These are phyloP conservation scores for Champsocephalus esox DNA, from an alignment of 2,797 vertebrate species.

Conservation along the genomic window DNA sequence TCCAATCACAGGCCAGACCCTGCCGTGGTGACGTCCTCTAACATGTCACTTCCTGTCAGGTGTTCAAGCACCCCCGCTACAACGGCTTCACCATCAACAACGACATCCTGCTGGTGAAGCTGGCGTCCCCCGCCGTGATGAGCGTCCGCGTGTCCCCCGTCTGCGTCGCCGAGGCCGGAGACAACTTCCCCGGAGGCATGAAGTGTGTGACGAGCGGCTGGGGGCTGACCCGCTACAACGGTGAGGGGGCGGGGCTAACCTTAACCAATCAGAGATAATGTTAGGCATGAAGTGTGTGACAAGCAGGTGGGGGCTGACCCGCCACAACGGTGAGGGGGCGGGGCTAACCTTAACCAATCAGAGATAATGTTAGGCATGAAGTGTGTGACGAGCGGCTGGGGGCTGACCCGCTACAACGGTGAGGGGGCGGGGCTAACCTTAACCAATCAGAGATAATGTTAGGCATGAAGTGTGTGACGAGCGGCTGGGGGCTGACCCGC, in stretches of 20 bases:
- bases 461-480: constrained; percentile 81
- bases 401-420: constrained; percentile 81
- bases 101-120: constrained; percentile 89
- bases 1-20: no score
- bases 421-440: not conserved
- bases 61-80: constrained; percentile 87
- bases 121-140: constrained; percentile 79
- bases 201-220: constrained; percentile 83
- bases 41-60: constrained; percentile 71
- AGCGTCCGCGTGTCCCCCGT: constrained; percentile 77
- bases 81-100: constrained; percentile 83
- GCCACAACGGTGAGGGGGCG: constrained; percentile 71
- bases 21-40: fast-evolving
- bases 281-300: constrained; percentile 80
- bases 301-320: constrained; percentile 84
- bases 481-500: constrained; percentile 84
- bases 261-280: no score
- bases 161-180: constrained; percentile 75
- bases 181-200: constrained; percentile 78
- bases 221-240: constrained; percentile 82
- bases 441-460: no score
- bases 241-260: constrained; percentile 42
- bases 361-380: constrained; percentile 56
- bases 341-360: no score
- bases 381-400: constrained; percentile 85